phyloP scores from a whole-genome alignment of 2,888 invertebrate genomes.

The Campoplex nolae region DNA sequence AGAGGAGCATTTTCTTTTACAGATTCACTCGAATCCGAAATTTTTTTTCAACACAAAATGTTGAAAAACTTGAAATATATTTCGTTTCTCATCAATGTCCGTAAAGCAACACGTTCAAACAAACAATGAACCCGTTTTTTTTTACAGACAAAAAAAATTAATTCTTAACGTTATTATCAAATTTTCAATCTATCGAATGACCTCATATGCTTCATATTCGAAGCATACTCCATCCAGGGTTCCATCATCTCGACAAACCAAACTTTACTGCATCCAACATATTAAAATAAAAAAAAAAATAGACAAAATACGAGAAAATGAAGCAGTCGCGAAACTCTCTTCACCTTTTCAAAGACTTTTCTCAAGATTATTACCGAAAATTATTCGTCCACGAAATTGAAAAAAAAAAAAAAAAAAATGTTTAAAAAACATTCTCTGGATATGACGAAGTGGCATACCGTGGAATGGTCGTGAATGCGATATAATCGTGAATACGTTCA shows the following conservation, averaged over 20 bases:
- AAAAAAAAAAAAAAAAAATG: neutral
- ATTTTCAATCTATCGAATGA: neutral
- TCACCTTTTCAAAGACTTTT: too few species aligned
- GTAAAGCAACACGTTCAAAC: neutral
- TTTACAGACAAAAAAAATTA: too few species aligned
- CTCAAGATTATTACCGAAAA: neutral
- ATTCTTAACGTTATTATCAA: neutral
- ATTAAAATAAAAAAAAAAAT: neutral
- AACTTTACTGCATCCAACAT: neutral
- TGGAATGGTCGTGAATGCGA: neutral
- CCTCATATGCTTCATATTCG: neutral
- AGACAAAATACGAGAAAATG: neutral
- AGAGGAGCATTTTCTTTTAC: neutral
- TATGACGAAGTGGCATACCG: neutral
- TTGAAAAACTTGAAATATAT: neutral
- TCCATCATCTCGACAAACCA: neutral
- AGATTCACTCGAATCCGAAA: neutral
- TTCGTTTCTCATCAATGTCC: neutral
- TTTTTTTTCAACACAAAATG: neutral
- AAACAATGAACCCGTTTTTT: too few species aligned
- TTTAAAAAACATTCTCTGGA: neutral
- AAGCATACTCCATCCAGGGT: neutral
- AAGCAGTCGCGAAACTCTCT: too few species aligned
- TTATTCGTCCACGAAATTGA: neutral
- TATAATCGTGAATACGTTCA: constrained; percentile 16